Percentiles rank a stretch among this genome's conserved stretches.
Evolutionary conservation across 2,888 invertebrate genomes (phyloP).

Genomic region (Xestia c-nigrum): DNA sequence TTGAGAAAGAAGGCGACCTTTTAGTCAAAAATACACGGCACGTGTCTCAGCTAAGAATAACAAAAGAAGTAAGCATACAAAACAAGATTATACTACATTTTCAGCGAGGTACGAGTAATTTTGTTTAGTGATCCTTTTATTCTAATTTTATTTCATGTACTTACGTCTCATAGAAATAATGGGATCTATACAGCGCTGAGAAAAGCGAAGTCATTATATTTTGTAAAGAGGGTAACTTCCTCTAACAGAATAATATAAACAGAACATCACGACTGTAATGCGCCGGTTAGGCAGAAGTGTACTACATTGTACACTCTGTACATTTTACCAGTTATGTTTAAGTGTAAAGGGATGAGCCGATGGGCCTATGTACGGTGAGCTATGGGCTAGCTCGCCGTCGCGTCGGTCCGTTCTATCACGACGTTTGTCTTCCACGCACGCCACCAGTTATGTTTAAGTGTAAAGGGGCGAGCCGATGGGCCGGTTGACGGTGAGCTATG

Average conservation of each 20-base stretch:
- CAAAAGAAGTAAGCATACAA: neutral
- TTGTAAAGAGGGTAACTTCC: constrained; percentile 1
- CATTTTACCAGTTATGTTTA: neutral
- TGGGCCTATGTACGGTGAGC: no score
- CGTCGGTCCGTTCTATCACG: no score
- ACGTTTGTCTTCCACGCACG: no score
- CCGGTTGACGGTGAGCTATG: no score
- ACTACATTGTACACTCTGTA: neutral
- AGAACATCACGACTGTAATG: neutral
- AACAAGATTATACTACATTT: constrained; percentile 20
- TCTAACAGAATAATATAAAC: neutral
- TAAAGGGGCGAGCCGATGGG: no score
- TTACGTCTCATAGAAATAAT: constrained; percentile 28
- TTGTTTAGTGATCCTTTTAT: constrained; percentile 31
- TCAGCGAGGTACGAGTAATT: constrained; percentile 24
- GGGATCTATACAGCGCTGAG: constrained; percentile 17
- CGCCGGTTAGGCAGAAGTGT: neutral
- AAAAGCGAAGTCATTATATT: constrained; percentile 30
- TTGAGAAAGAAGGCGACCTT: neutral
- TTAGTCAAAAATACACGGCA: neutral
- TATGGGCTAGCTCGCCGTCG: no score
- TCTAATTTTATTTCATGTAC: constrained; percentile 46
- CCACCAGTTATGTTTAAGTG: no score
- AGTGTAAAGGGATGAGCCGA: neutral
- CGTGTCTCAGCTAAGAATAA: neutral